Base-by-base conservation (phyloP, 2,888 invertebrate genomes). In the Lithophane semibrunnea region DNA sequence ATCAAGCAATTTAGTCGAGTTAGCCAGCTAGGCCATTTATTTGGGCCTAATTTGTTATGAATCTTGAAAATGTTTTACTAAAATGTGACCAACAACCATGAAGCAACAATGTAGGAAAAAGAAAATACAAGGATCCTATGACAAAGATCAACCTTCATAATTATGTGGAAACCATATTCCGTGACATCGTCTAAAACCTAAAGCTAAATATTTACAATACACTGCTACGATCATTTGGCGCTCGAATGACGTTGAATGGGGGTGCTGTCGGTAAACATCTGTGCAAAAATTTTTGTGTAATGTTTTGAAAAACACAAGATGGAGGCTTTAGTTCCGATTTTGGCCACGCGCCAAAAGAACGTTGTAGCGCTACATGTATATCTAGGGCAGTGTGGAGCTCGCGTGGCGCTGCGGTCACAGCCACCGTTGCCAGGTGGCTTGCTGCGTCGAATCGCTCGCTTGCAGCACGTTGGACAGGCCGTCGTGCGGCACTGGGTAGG, bases 381-480 rank as follows among this genome's bases (percentile, higher is more conserved):
- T 47, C 52, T 82, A 65, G 0, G 54, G 63, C 42, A 49, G 49
- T 16, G 63, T 16, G n/a, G 68, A 42, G 21, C 29, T 54, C 13
- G 58, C 16, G 52, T 61, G 24, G n/a, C 37, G 13, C 16, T 54
- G 72, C n/a, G 72, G 67, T 92, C 88, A 94, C 72, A 88, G 83
- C 95, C 95, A 95, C 4, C 90, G 90, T 81, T 92, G 93, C 94
- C 95, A 95, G 58, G 88, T 60, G 63, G 89, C 87, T 42, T 56
- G 90, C 87, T 70, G 91, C 89, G 66, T 91, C 13, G 93, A 84
- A 88, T 96, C 96, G 84, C 93, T 93, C 16, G 91, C 92, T 5
- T 93, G 92, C 42, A 96, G 91, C 64, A 92, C 92, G 91, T 97
- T 96, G 72, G 95, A 93, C 13, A 94, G 86, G 0, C 94, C 96